Evolutionary conservation across 2,113 vertebrate species (phyloP).

Genomic region (Xyrauchen texanus): DNA sequence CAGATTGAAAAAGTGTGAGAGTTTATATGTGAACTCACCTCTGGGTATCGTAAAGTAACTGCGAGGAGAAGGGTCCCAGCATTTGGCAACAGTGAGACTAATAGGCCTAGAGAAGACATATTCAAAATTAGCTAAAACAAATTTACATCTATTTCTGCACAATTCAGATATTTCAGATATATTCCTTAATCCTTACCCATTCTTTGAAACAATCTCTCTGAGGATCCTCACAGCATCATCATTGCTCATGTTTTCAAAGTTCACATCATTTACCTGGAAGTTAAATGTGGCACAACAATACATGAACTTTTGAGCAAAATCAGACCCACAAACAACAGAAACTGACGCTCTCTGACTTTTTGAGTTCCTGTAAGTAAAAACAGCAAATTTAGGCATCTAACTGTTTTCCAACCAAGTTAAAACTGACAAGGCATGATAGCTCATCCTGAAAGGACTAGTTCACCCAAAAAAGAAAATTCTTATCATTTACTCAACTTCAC

Average conservation of each 20-base stretch:
- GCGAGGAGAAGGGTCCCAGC: constrained; percentile 93
- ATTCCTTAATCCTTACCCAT: constrained; percentile 33
- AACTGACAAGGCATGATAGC: no score
- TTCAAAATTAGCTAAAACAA: not conserved
- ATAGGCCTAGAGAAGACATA: constrained; percentile 81
- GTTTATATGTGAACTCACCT: constrained; percentile 74
- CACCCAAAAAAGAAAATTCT: no score
- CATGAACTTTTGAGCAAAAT: not conserved
- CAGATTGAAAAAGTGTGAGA: no score
- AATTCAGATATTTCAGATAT: not conserved
- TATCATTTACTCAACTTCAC: no score
- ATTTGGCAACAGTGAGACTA: constrained; percentile 97
- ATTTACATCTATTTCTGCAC: not conserved
- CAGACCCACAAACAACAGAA: not conserved
- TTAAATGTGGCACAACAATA: not conserved
- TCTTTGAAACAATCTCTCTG: constrained; percentile 52
- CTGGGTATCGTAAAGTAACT: constrained; percentile 97
- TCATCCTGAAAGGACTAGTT: no score
- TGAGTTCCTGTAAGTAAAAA: no score
- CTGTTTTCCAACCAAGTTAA: no score
- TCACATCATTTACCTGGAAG: constrained; percentile 53
- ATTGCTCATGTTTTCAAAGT: constrained; percentile 55
- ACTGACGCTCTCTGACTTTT: no score
- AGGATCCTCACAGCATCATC: constrained; percentile 51
- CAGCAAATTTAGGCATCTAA: no score